Conservation (phyloP, 2,113 vertebrate genomes). For the Ellobius talpinus region DNA sequence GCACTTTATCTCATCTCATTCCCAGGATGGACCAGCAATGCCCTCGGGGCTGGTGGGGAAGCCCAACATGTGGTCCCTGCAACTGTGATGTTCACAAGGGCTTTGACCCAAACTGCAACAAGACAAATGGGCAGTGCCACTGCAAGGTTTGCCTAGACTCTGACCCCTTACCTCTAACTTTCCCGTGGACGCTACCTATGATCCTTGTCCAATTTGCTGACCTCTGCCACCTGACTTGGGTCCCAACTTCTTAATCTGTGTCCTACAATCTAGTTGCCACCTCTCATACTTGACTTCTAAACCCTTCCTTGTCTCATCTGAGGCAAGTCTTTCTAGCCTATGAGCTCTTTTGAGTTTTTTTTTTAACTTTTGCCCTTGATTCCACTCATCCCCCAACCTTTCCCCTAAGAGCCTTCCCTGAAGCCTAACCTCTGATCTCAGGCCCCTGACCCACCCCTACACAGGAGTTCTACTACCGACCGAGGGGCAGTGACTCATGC, state of each 20-base stretch:
- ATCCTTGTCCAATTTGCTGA: not conserved
- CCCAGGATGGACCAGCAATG: constrained; percentile 97
- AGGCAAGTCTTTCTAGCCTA: not conserved
- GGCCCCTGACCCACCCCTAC: constrained; percentile 61
- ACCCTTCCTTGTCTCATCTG: not conserved
- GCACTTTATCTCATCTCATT: constrained; percentile 15
- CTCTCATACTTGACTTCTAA: constrained; percentile 49
- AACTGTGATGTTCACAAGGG: constrained; percentile 95
- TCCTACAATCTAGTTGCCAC: constrained; percentile 4
- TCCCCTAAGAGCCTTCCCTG: not conserved
- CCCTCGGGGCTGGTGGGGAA: constrained; percentile 98
- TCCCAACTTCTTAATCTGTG: not conserved
- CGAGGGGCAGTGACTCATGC: constrained; percentile 92
- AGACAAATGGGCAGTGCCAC: constrained; percentile 95
- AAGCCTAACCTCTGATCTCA: constrained; percentile 68
- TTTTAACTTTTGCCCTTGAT: constrained; percentile 23
- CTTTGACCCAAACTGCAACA: constrained; percentile 96
- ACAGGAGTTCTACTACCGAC: constrained; percentile 96
- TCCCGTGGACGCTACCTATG: not conserved
- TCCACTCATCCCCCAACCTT: constrained; percentile 18
- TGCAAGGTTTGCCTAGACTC: constrained; percentile 92
- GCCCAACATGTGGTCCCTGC: constrained; percentile 95
- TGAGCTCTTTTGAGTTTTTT: constrained; percentile 22
- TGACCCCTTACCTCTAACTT: not conserved
- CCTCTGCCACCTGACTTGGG: not conserved